Percentiles rank a stretch among this genome's conserved stretches.
These are phyloP conservation scores for Lota lota DNA, from an alignment of 2,113 vertebrate species.

Conservation along the genomic window DNA sequence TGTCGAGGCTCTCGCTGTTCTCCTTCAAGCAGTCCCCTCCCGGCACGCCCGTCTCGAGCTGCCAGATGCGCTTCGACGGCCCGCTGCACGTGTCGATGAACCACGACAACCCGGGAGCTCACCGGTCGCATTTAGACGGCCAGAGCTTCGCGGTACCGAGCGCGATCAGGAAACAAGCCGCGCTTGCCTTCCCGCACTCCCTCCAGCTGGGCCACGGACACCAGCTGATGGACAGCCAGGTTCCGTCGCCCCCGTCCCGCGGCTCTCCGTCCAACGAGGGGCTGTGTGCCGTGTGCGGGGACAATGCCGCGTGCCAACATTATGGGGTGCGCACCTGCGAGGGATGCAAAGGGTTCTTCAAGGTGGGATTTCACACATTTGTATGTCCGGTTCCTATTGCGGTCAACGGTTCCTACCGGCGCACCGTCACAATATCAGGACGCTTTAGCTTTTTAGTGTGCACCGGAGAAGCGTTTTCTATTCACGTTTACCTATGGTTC, in stretches of 20 bases:
- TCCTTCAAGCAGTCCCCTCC: slow-evolving; percentile 98
- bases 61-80: slow-evolving; percentile 98
- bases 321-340: slow-evolving; percentile 94
- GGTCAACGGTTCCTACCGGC: no score
- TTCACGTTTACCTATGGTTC: background rate
- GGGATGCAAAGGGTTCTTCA: slow-evolving; percentile 95
- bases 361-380: slow-evolving; percentile 74
- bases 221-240: slow-evolving; percentile 92
- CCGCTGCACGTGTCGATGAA: slow-evolving; percentile 92
- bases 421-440: background rate
- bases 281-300: slow-evolving; percentile 95
- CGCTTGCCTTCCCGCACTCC: slow-evolving; percentile 89
- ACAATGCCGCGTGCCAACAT: slow-evolving; percentile 95
- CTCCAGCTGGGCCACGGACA: slow-evolving; percentile 92
- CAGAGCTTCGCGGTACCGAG: slow-evolving; percentile 91
- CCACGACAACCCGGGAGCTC: slow-evolving; percentile 83
- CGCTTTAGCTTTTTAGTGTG: background rate
- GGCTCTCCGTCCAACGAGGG: slow-evolving; percentile 97
- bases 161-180: slow-evolving; percentile 88
- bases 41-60: slow-evolving; percentile 93
- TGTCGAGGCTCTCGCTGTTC: slow-evolving; percentile 95
- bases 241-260: slow-evolving; percentile 91
- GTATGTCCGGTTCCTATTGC: background rate
- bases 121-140: slow-evolving; percentile 87
- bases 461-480: no score